phyloP scores from a whole-genome alignment of 2,888 invertebrate species.

The Drosophila phalerata region DNA sequence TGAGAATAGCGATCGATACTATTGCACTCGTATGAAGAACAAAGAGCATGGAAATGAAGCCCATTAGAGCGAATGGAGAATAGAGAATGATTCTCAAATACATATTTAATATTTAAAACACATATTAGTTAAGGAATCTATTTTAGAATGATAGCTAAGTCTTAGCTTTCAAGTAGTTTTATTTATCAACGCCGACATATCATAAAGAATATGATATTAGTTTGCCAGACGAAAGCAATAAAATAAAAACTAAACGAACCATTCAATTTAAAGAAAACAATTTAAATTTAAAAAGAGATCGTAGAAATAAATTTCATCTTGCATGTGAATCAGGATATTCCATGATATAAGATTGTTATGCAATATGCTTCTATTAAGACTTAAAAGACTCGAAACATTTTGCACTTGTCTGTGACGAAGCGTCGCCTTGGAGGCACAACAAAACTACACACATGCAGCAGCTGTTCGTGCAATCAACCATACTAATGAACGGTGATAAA shows the following conservation, averaged over 20 bases:
- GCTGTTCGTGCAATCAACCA: constrained; percentile 78
- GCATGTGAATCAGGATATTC: background rate
- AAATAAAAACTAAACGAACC: constrained; percentile 49
- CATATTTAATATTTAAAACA: constrained; percentile 42
- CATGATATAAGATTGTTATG: background rate
- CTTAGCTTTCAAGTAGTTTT: constrained; percentile 22
- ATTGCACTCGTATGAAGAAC: constrained; percentile 79
- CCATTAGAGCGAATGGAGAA: constrained; percentile 35
- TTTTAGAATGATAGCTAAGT: constrained; percentile 35
- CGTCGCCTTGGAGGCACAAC: constrained; percentile 19
- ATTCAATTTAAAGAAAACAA: constrained; percentile 5
- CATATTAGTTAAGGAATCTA: constrained; percentile 28
- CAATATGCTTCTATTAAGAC: background rate
- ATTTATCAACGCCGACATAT: constrained; percentile 26
- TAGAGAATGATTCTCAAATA: constrained; percentile 10
- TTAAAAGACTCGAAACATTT: constrained; percentile 43
- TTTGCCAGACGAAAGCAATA: constrained; percentile 67
- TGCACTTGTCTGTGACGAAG: constrained; percentile 55
- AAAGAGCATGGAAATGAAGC: constrained; percentile 61
- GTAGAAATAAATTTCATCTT: background rate
- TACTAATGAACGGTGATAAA: constrained; percentile 68
- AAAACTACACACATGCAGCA: constrained; percentile 51
- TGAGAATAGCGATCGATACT: constrained; percentile 88
- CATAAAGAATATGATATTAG: constrained; percentile 43
- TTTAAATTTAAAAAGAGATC: background rate